These are phyloP conservation scores for Pseudoips prasinana DNA, from an alignment of 2,888 invertebrate genomes.

Conservation along the genomic window DNA sequence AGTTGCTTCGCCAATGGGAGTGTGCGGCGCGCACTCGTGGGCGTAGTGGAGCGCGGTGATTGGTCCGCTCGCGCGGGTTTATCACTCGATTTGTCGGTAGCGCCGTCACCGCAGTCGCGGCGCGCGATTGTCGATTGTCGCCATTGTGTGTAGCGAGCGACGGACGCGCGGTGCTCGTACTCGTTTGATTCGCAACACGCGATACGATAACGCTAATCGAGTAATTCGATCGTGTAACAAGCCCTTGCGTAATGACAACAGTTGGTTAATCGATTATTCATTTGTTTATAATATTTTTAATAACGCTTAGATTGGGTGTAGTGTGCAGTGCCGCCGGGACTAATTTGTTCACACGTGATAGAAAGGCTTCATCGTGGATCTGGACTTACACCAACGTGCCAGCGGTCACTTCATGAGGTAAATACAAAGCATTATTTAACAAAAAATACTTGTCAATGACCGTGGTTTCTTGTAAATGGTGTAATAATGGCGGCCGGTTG, in stretches of 20 bases:
- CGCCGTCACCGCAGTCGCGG: slow-evolving; percentile 73
- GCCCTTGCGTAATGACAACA: slow-evolving; percentile 47
- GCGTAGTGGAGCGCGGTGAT: slow-evolving; percentile 65
- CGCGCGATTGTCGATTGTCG: slow-evolving; percentile 79
- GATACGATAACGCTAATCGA: slow-evolving; percentile 57
- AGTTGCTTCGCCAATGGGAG: slow-evolving; percentile 77
- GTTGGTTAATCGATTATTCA: slow-evolving; percentile 34
- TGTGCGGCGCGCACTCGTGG: slow-evolving; percentile 66
- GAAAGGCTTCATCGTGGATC: slow-evolving; percentile 86
- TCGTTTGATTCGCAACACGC: slow-evolving; percentile 61
- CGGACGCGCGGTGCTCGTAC: slow-evolving; percentile 63
- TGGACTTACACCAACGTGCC: slow-evolving; percentile 89
- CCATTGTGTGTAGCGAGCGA: slow-evolving; percentile 70
- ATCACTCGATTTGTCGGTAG: slow-evolving; percentile 77
- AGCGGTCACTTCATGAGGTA: slow-evolving; percentile 89
- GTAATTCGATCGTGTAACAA: slow-evolving; percentile 57
- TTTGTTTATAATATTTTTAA: slow-evolving; percentile 35
- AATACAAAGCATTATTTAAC: slow-evolving; percentile 17
- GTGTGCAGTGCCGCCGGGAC: slow-evolving; percentile 56
- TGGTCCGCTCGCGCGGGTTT: slow-evolving; percentile 65
- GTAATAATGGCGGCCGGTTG: slow-evolving; percentile 16
- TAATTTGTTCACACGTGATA: slow-evolving; percentile 39
- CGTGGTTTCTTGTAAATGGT: slow-evolving; percentile 3
- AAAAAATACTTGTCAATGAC: slow-evolving; percentile 3
- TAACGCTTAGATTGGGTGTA: slow-evolving; percentile 34